Conservation (phyloP, 1,140 invertebrate species). For the Periplaneta americana region DNA sequence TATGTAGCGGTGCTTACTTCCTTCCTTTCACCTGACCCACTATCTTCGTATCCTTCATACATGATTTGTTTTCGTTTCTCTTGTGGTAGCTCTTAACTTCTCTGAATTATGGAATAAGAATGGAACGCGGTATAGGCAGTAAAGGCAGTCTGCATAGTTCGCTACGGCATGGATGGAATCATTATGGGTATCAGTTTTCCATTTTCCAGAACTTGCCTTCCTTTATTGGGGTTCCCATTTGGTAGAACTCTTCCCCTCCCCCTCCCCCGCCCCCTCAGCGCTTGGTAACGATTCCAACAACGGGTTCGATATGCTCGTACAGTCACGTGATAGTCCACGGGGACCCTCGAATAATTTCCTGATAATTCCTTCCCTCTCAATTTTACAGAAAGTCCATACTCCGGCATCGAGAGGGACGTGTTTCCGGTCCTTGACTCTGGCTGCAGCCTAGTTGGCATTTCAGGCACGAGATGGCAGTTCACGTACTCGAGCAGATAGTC, state of each 20-base stretch:
- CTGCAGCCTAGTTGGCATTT: too few species aligned
- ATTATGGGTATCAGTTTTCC: background rate
- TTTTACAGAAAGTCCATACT: background rate
- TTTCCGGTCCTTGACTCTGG: too few species aligned
- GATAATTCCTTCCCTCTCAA: background rate
- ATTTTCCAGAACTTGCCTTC: background rate
- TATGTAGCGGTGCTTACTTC: too few species aligned
- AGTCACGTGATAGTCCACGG: background rate
- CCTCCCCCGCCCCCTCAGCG: background rate
- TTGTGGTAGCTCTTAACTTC: too few species aligned
- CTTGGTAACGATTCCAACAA: background rate
- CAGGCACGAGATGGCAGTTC: too few species aligned
- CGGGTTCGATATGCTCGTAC: background rate
- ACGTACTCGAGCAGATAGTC: too few species aligned
- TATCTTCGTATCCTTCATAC: too few species aligned
- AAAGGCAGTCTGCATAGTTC: background rate
- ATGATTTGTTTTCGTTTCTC: too few species aligned
- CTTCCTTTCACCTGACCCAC: too few species aligned
- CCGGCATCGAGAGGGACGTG: too few species aligned
- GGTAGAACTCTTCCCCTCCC: background rate
- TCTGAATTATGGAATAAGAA: background rate
- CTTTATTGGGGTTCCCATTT: background rate
- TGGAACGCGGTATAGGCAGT: background rate
- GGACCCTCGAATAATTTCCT: background rate
- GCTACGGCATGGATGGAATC: background rate